phyloP scores from a whole-genome alignment of 2,113 vertebrate genomes.

The Cynocephalus volans region DNA sequence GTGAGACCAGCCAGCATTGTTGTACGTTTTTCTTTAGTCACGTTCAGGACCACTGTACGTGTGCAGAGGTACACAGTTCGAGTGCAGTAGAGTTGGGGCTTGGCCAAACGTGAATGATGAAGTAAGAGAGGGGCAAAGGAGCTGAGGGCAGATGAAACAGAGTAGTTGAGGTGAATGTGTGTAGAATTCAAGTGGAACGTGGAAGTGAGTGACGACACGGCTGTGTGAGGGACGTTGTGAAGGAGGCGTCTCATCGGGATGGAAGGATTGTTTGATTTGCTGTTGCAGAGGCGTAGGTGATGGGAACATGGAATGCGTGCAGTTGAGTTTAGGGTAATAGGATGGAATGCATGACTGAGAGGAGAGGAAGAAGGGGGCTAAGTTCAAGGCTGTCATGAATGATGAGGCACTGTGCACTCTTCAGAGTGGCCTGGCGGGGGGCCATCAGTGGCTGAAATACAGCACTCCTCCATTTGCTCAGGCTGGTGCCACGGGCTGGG shows the following conservation, averaged over 20 bases:
- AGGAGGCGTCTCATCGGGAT: background rate
- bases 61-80: background rate
- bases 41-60: background rate
- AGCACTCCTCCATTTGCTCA: background rate
- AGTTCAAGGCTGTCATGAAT: background rate
- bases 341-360: background rate
- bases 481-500: background rate
- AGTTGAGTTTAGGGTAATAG: background rate
- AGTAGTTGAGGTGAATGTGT: background rate
- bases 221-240: background rate
- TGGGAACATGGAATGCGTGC: background rate
- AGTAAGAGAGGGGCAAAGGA: background rate
- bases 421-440: background rate
- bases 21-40: background rate
- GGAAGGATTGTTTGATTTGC: background rate
- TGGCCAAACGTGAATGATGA: background rate
- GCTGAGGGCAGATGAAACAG: background rate
- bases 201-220: background rate
- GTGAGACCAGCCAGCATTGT: background rate
- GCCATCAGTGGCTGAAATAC: background rate
- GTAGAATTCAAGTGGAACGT: background rate
- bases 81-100: background rate
- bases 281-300: background rate
- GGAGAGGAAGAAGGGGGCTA: background rate
- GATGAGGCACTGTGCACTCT: background rate